phyloP scores from a whole-genome alignment of 2,888 invertebrate genomes.

The Cylindroiulus punctatus region DNA sequence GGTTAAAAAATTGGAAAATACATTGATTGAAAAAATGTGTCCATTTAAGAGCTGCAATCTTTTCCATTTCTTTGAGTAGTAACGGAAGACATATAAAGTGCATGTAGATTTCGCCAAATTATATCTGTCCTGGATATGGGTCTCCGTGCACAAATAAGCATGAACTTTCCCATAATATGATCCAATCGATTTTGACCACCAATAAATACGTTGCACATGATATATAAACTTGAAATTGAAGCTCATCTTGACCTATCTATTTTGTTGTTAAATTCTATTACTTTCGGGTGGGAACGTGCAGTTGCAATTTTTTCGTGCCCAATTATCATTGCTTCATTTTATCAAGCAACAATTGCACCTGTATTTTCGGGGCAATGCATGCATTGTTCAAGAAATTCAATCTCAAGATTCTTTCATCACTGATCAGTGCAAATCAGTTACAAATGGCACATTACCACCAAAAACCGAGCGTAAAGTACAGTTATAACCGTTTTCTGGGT shows the following conservation, averaged over 20 bases:
- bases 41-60: too few relatives aligned
- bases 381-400: neutral
- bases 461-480: neutral
- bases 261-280: neutral
- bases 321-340: neutral
- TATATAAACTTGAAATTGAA: conserved; percentile 14
- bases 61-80: too few relatives aligned
- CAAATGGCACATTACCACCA: neutral
- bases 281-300: neutral
- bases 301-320: neutral
- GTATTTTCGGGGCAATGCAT: neutral
- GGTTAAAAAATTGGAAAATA: too few relatives aligned
- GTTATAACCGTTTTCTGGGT: neutral
- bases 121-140: neutral
- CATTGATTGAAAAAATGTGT: too few relatives aligned
- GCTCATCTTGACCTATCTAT: conserved; percentile 28
- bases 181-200: conserved; percentile 24
- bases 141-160: neutral
- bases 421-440: neutral
- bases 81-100: too few relatives aligned
- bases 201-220: neutral
- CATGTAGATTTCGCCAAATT: neutral
- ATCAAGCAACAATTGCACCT: neutral
- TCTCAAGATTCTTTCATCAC: neutral
- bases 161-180: neutral